These are phyloP conservation scores for Sebastes minor DNA, from an alignment of 2,797 vertebrate species.

Conservation along the genomic window DNA sequence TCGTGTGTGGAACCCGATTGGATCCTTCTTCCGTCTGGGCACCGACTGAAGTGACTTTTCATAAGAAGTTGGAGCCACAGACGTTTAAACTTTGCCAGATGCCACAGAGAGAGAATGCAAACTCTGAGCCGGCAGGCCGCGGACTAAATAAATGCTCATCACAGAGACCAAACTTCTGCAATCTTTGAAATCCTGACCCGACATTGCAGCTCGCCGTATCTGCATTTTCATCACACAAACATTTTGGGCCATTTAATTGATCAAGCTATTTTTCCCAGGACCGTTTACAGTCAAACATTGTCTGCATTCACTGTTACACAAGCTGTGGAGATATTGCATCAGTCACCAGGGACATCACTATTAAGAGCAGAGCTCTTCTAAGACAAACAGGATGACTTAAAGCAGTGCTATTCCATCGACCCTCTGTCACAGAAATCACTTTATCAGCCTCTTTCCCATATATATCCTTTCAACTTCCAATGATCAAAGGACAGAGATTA, in stretches of 20 bases:
- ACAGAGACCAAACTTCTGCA: slow-evolving; percentile 55
- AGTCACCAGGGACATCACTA: slow-evolving; percentile 84
- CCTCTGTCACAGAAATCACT: slow-evolving; percentile 82
- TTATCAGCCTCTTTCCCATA: slow-evolving; percentile 81
- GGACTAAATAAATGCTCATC: slow-evolving; percentile 47
- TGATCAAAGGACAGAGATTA: slow-evolving; percentile 84
- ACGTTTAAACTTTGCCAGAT: slow-evolving; percentile 75
- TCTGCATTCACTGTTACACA: slow-evolving; percentile 81
- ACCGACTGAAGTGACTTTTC: slow-evolving; percentile 78
- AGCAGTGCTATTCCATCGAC: slow-evolving; percentile 77
- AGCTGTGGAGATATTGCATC: slow-evolving; percentile 81
- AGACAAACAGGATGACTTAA: slow-evolving; percentile 85
- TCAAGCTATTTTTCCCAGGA: slow-evolving; percentile 77
- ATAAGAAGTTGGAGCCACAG: slow-evolving; percentile 72
- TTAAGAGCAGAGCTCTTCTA: slow-evolving; percentile 82
- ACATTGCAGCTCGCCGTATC: slow-evolving; percentile 66
- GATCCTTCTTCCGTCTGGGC: slow-evolving; percentile 71
- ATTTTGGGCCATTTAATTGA: slow-evolving; percentile 79
- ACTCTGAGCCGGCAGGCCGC: slow-evolving; percentile 49
- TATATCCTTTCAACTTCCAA: slow-evolving; percentile 83
- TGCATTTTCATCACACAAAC: slow-evolving; percentile 81
- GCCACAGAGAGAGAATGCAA: slow-evolving; percentile 61
- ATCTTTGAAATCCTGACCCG: slow-evolving; percentile 65
- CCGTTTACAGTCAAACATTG: slow-evolving; percentile 76
- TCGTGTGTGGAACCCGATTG: slow-evolving; percentile 71